Base-by-base conservation (phyloP, 2,797 vertebrate genomes). In the Gadopsis bispinosus region DNA sequence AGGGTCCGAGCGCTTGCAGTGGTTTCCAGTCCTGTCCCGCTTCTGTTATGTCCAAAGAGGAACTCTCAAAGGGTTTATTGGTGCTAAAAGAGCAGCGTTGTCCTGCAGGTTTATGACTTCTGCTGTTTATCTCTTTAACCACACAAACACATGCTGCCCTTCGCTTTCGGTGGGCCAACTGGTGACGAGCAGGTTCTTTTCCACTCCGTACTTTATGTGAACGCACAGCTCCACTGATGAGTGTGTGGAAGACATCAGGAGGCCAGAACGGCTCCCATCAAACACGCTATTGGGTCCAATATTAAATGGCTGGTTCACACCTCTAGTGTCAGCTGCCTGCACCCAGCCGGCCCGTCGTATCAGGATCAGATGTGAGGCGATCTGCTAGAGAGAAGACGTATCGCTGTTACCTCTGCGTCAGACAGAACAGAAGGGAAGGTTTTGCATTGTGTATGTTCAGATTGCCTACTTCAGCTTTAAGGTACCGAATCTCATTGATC, bases 61-160 rank as follows among this genome's bases (percentile, higher is more conserved):
- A 64, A 68, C 71, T 68, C 74, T 77, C 19, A 2, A 2, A 0
- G n/a, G 8, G 64, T 87, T 76, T 82, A 80, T 53, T 37, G 78
- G 78, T 56, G 64, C 63, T 88, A 77, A 87, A 88, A 77, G 79
- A 59, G 56, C 83, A 78, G 59, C 39, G 66, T 64, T 48, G 58
- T 75, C 72, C 67, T 61, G 67, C 79, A 29, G 82, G 58, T 89
- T 81, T 70, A 79, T 73, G 76, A 45, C 79, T 77, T 26, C 43
- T 79, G 69, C 83, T 81, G 47, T 67, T 55, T 54, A 50, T 66
- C 37, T 56, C 14, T 65, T 43, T 31, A 43, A 48, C 7, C 65
- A 11, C 47, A 35, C 54, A 47, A n/a, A 73, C 79, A 64, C 70
- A 47, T 17, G 55, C 72, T 33, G 75, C 53, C 9, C 9, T 1